Conservation (phyloP, 1,140 invertebrate genomes). For the Heliconius nattereri region DNA sequence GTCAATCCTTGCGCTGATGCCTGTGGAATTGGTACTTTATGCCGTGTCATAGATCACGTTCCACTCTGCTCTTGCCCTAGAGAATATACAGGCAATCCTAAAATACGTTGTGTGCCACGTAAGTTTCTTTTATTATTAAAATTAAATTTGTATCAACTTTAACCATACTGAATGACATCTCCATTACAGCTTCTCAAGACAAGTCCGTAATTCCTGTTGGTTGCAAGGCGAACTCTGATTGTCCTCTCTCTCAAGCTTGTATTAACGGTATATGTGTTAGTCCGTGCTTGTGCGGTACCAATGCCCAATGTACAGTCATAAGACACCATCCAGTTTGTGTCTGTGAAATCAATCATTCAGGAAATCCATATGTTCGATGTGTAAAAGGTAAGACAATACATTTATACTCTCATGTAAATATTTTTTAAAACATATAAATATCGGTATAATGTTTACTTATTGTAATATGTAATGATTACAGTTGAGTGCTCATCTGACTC, state of each 20-base stretch:
- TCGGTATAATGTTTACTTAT: not conserved
- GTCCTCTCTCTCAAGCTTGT: constrained; percentile 89
- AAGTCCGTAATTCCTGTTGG: constrained; percentile 82
- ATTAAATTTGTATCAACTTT: not conserved
- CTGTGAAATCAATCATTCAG: constrained; percentile 89
- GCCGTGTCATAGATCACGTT: constrained; percentile 88
- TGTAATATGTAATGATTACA: constrained; percentile 42
- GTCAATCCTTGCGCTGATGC: constrained; percentile 89
- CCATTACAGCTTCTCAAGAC: constrained; percentile 74
- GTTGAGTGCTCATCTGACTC: constrained; percentile 91
- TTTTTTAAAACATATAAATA: constrained; percentile 16
- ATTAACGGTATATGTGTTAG: constrained; percentile 89
- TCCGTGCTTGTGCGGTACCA: constrained; percentile 92
- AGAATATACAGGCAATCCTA: constrained; percentile 88
- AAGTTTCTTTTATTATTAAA: constrained; percentile 72
- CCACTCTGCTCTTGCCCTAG: constrained; percentile 90
- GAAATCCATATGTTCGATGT: constrained; percentile 91
- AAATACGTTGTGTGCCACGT: constrained; percentile 88
- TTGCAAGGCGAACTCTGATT: constrained; percentile 90
- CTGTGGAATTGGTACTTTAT: constrained; percentile 89
- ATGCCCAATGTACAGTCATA: constrained; percentile 89
- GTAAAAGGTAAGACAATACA: constrained; percentile 83
- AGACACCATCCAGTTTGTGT: constrained; percentile 92
- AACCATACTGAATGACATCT: not conserved
- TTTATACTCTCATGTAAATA: constrained; percentile 23